Evolutionary conservation across 2,888 invertebrate species (phyloP).

Genomic region (Mythimna lalbum): DNA sequence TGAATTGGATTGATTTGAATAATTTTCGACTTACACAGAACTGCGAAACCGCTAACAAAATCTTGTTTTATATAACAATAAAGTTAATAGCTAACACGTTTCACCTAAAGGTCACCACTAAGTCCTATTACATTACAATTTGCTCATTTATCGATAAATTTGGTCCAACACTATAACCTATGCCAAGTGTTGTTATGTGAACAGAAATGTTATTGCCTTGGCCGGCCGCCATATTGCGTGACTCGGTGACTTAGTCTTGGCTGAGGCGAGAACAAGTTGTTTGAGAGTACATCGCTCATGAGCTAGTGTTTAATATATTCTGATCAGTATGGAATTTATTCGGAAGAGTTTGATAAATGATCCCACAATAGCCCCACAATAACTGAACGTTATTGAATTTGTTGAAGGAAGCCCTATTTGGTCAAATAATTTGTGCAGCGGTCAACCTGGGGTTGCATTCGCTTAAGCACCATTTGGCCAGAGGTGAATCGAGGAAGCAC

Average conservation of each 20-base stretch:
- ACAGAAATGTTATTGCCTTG: slow-evolving; percentile 67
- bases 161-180: slow-evolving; percentile 39
- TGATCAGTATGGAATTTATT: slow-evolving; percentile 16
- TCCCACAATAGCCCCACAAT: too few species aligned
- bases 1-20: too few species aligned
- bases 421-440: too few species aligned
- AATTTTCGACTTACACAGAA: too few species aligned
- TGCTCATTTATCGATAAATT: slow-evolving; percentile 43
- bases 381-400: too few species aligned
- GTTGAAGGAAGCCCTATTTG: too few species aligned
- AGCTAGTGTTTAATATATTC: slow-evolving; percentile 49
- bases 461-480: too few species aligned
- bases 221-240: slow-evolving; percentile 62
- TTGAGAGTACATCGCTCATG: slow-evolving; percentile 39
- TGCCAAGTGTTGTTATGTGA: slow-evolving; percentile 67
- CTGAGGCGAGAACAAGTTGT: slow-evolving; percentile 49
- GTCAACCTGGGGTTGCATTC: too few species aligned
- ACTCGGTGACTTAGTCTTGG: slow-evolving; percentile 53
- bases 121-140: slow-evolving; percentile 23
- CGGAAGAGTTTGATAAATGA: slow-evolving; percentile 16
- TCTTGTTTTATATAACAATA: not conserved
- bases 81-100: not conserved
- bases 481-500: too few species aligned
- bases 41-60: too few species aligned
- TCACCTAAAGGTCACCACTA: not conserved